Percentiles rank a stretch among this genome's conserved stretches.
Evolutionary conservation across 2,888 invertebrate species (phyloP).

Genomic region (Monochamus alternatus): DNA sequence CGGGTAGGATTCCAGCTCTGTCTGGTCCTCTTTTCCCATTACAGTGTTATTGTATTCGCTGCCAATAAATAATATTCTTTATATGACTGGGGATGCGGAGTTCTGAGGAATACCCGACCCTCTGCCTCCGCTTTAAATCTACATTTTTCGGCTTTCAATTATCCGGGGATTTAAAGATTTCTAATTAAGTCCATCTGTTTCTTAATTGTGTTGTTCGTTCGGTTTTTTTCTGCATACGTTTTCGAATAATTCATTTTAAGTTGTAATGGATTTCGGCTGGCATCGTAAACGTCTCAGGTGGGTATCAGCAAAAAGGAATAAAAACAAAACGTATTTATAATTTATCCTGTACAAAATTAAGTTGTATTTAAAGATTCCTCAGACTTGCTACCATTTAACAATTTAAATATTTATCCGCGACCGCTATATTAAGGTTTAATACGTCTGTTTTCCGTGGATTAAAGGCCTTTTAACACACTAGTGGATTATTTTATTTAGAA

Average conservation of each 20-base stretch:
- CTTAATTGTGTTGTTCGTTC: conserved; percentile 62
- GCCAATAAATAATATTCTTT: conserved; percentile 71
- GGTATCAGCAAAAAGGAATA: neutral
- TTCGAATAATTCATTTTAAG: conserved; percentile 32
- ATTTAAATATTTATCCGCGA: too few species aligned
- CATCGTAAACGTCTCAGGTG: conserved; percentile 47
- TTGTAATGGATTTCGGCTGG: conserved; percentile 23
- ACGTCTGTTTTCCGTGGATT: too few species aligned
- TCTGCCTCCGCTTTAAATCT: conserved; percentile 58
- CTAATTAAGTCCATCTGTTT: conserved; percentile 67
- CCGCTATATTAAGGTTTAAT: too few species aligned
- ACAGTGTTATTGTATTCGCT: conserved; percentile 69
- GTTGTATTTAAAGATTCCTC: neutral
- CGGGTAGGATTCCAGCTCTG: conserved; percentile 28
- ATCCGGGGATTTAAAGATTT: conserved; percentile 64
- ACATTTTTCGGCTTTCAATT: conserved; percentile 65
- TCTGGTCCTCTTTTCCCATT: conserved; percentile 65
- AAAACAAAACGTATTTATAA: neutral
- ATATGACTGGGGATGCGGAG: conserved; percentile 65
- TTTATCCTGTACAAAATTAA: neutral
- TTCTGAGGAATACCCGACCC: conserved; percentile 57
- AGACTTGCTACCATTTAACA: neutral
- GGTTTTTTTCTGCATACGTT: conserved; percentile 23
- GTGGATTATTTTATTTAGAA: too few species aligned
- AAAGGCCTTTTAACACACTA: too few species aligned